Evolutionary conservation across 2,888 invertebrate species (phyloP), one percentile per base, ranked within the genome.

Genomic region (Drosophila atroscutellata): DNA sequence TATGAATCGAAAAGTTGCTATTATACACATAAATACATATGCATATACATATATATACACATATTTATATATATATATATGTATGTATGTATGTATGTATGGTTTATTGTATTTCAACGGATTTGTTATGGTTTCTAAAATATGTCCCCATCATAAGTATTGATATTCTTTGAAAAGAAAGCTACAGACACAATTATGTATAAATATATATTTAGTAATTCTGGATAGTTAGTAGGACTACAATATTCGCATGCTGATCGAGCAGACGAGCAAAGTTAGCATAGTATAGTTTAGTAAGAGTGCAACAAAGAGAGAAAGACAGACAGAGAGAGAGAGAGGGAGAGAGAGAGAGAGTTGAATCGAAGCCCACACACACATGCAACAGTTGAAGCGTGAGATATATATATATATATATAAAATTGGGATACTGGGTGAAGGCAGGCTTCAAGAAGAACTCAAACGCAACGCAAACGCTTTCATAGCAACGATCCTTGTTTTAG

Each of bases 101-200:
- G 52, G 6, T 58, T 51, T 49, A 15, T 52, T 55, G 24, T 45
- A 45, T 15, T 60, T 42, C 37, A 60, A 62, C 73, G 57, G 64
- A 32, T 20, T 55, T 60, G 54, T 52, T 69, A 75, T 72, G 63
- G 61, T 79, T 77, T 82, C 69, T 89, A 89, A 90, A 89, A 88
- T 88, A 90, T 90, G 88, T 87, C 87, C 90, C 90, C 87, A 78
- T 87, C 89, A 89, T 66, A 67, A 65, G 72, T 73, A 72, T 62
- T 60, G 34, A 50, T 75, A 66, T n/a, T 39, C 11, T 30, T 30
- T 54, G 30, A 65, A 65, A 65, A 63, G 34, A 73, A 50, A 59
- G 55, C 66, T 74, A 86, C 69, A 79, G 59, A 67, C 47, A 73
- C 59, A 61, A 36, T 59, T 58, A 71, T 32, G 45, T 24, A 52